Evolutionary conservation across 2,888 invertebrate species (phyloP), one percentile per base, ranked within the genome.

Genomic region (Conchocele bisecta): DNA sequence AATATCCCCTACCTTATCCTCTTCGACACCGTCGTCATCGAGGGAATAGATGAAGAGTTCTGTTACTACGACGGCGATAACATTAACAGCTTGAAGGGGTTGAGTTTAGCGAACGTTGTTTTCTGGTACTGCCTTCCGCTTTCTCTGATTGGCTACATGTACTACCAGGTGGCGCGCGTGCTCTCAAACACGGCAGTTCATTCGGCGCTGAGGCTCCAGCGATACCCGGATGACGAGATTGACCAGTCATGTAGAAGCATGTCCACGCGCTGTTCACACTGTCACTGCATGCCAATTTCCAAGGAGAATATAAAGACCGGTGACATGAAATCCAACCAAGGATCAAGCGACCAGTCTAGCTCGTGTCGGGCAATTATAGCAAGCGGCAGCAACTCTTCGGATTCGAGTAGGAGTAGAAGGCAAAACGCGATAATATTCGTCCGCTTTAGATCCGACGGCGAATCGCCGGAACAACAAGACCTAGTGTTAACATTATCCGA

Each of bases 1-100:
- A 96, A 96, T 74, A 94, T 95, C 2, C 97, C 96, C 0, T 95
- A 96, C 88, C 95, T 97, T 88, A 93, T 96, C 80, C 96, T 95
- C 93, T 95, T 95, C 81, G 95, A 95, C 88, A 95, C 95, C 0
- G 94, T 95, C 56, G 93, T 93, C 20, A 41, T 75, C 20, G 54
- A 51, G 11, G 67, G 73, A n/a, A 20, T 42, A 22, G 60, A 48
- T n/a, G 68, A 61, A 13, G 72, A 72, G 22, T 82, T 69, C 28
- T 82, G 81, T 48, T 82, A 80, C 41, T 68, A 64, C 6, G 44
- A 60, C n/a, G 59, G 58, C 29, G 57, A 66, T 0, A 42, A 66
- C 28, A 35, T 74, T 2, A 51, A 70, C n/a, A 67, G 50, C 28
- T 53, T 82, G 37, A 82, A 80, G 61, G 68, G 69, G 13, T 48